A percentile compares a stretch with the other conserved stretches of the same genome.
phyloP scores from a whole-genome alignment of 2,888 invertebrate species.

The Chloroclystis v-ata region DNA sequence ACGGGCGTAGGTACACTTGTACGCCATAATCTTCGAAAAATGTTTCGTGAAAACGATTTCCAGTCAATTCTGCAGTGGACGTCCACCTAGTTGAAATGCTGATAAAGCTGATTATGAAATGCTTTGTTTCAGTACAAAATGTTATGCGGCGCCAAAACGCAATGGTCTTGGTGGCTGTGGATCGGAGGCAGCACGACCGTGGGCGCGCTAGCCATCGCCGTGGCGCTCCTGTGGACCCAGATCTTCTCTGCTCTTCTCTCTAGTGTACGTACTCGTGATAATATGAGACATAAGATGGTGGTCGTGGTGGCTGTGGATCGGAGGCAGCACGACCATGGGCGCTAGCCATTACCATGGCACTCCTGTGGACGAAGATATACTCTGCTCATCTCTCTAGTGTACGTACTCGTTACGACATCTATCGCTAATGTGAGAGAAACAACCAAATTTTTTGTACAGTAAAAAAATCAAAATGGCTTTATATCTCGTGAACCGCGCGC shows the following conservation, averaged over 20 bases:
- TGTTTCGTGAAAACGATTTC: no score
- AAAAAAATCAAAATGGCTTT: no score
- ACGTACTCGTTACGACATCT: no score
- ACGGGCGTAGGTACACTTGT: no score
- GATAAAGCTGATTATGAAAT: no score
- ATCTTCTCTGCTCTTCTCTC: constrained; percentile 9
- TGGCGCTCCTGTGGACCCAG: constrained; percentile 8
- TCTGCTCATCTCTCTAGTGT: constrained; percentile 8
- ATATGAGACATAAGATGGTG: no score
- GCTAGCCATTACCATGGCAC: constrained; percentile 1
- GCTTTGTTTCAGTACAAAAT: constrained; percentile 1
- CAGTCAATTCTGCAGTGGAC: no score
- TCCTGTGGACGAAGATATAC: constrained; percentile 8
- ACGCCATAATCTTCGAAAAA: no score
- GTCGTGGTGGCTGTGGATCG: constrained; percentile 20
- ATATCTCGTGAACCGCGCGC: no score
- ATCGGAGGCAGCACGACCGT: constrained; percentile 10
- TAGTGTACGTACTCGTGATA: constrained; percentile 17
- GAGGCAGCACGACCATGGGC: constrained; percentile 5
- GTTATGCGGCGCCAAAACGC: constrained; percentile 3
- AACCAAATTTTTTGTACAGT: no score
- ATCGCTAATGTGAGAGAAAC: no score
- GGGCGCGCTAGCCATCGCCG: not conserved
- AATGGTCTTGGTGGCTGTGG: constrained; percentile 17
- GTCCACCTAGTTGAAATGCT: no score